Conservation (phyloP, 2,113 vertebrate species). For the Beaufortia kweichowensis region DNA sequence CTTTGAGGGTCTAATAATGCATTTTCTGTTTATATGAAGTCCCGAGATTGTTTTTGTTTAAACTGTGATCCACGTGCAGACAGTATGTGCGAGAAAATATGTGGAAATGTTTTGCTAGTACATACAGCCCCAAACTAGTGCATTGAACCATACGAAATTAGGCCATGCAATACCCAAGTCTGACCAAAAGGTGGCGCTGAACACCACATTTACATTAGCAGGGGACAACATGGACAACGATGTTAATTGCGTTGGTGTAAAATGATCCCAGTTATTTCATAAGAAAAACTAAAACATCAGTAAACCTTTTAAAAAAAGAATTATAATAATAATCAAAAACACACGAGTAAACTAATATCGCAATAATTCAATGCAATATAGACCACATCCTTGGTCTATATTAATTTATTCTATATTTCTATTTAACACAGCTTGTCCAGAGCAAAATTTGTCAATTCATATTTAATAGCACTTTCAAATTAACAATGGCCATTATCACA, state of each 20-base stretch:
- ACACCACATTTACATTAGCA: neutral
- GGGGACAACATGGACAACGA: neutral
- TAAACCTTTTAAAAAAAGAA: too few relatives aligned
- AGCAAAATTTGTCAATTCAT: neutral
- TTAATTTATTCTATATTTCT: neutral
- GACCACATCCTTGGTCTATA: neutral
- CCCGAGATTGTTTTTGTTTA: neutral
- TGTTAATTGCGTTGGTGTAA: too few relatives aligned
- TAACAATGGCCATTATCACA: neutral
- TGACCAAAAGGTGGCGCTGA: slow-evolving; percentile 46
- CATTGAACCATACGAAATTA: slow-evolving; percentile 37
- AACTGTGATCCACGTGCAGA: neutral
- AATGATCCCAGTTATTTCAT: too few relatives aligned
- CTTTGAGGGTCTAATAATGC: neutral
- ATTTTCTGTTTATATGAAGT: neutral
- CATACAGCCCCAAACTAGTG: slow-evolving; percentile 32
- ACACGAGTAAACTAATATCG: too few relatives aligned
- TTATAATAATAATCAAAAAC: too few relatives aligned
- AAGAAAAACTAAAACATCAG: too few relatives aligned
- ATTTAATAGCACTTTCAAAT: too few relatives aligned
- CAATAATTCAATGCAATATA: too few relatives aligned
- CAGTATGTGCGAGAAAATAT: neutral
- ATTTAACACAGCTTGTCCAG: neutral
- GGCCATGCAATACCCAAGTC: slow-evolving; percentile 43
- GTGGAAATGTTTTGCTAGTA: neutral